phyloP scores from a whole-genome alignment of 2,888 invertebrate genomes.

The Synanthedon vespiformis region DNA sequence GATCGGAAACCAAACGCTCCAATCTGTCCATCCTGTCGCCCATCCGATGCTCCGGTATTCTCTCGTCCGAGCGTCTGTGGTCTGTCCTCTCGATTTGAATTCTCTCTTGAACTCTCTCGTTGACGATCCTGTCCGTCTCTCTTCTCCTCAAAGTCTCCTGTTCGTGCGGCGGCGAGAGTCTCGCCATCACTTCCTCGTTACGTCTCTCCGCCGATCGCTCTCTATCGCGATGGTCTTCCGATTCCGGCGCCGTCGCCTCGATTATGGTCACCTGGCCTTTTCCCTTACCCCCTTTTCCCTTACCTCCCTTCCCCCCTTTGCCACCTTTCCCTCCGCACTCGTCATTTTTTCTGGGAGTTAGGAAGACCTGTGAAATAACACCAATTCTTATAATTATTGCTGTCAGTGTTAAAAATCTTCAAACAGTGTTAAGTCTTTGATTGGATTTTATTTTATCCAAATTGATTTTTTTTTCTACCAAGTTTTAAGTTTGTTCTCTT shows the following conservation, averaged over 20 bases:
- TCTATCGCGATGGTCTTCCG: constrained; percentile 46
- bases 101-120: constrained; percentile 25
- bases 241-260: constrained; percentile 60
- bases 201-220: constrained; percentile 35
- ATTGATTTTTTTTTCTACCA: too few species aligned
- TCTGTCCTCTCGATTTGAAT: constrained; percentile 25
- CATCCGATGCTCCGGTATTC: neutral
- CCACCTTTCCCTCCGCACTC: constrained; percentile 80
- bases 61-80: constrained; percentile 22
- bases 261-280: constrained; percentile 81
- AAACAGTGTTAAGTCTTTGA: too few species aligned
- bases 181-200: constrained; percentile 45
- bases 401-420: neutral
- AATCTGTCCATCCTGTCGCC: neutral
- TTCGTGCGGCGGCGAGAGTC: constrained; percentile 43
- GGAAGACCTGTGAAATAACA: constrained; percentile 38
- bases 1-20: neutral
- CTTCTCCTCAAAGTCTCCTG: constrained; percentile 26
- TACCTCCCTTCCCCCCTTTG: constrained; percentile 78
- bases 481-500: too few species aligned
- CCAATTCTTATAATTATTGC: neutral
- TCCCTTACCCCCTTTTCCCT: constrained; percentile 78
- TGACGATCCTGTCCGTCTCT: constrained; percentile 22
- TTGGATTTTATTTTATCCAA: too few species aligned
- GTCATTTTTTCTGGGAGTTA: constrained; percentile 70